These are phyloP conservation scores for Rhopilema esculentum DNA, from an alignment of 30 jellyfish, hydroid and myxozoan species.

Conservation along the genomic window DNA sequence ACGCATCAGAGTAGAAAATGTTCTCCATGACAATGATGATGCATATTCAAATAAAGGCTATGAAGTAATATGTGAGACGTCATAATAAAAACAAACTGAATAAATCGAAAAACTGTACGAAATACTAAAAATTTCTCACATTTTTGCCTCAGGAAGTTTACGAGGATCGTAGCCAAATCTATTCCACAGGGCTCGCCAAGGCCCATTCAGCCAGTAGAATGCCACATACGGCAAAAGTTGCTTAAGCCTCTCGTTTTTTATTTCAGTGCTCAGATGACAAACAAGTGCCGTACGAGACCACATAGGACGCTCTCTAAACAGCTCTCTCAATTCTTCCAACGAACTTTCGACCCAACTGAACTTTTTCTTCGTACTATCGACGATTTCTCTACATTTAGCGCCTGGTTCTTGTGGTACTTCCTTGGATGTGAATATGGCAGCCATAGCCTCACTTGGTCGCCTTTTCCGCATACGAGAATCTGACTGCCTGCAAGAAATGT, in stretches of 20 bases:
- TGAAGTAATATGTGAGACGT: no score
- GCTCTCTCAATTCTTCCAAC: slow-evolving; percentile 10
- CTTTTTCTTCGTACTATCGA: slow-evolving; percentile 39
- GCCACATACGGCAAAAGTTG: slow-evolving; percentile 73
- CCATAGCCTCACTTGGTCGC: slow-evolving; percentile 79
- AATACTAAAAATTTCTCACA: slow-evolving; percentile 27
- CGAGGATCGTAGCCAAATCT: slow-evolving; percentile 96
- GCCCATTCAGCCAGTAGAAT: slow-evolving; percentile 93
- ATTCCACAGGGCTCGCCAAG: slow-evolving; percentile 96
- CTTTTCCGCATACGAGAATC: slow-evolving; percentile 62
- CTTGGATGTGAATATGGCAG: slow-evolving; percentile 70
- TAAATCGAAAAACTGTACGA: no score
- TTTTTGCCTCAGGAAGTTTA: slow-evolving; percentile 76
- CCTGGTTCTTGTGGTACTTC: slow-evolving; percentile 79
- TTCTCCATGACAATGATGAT: no score
- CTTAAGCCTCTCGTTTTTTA: slow-evolving; percentile 62
- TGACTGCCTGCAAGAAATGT: slow-evolving; percentile 22
- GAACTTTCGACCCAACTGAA: slow-evolving; percentile 55
- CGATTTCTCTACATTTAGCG: slow-evolving; percentile 43
- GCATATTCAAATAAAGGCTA: no score
- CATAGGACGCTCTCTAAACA: slow-evolving; percentile 82
- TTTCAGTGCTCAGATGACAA: slow-evolving; percentile 32
- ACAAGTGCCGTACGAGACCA: slow-evolving; percentile 82
- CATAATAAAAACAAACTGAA: no score
- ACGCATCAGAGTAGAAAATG: no score